These are phyloP conservation scores for Drosophila grimshawi DNA, from an alignment of 1,140 invertebrate genomes.

Conservation along the genomic window DNA sequence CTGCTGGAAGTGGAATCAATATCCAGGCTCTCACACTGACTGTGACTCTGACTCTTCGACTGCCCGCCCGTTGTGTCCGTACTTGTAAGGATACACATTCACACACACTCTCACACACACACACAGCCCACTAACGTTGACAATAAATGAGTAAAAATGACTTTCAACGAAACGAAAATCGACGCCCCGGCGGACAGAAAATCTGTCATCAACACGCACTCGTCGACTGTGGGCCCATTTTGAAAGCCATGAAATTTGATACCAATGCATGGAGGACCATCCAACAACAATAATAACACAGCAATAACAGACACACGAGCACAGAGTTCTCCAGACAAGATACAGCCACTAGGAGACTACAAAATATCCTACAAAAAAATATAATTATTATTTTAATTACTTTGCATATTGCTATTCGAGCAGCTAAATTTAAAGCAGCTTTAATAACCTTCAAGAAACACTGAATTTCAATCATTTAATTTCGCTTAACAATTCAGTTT, in stretches of 20 bases:
- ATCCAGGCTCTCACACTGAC: constrained; percentile 34
- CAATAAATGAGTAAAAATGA: constrained; percentile 83
- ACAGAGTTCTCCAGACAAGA: constrained; percentile 4
- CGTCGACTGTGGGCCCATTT: constrained; percentile 56
- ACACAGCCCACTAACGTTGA: constrained; percentile 67
- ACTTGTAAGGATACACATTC: constrained; percentile 76
- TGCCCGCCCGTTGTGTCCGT: constrained; percentile 67
- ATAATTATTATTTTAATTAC: too few species aligned
- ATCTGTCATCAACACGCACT: constrained; percentile 80
- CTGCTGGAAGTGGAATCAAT: constrained; percentile 72
- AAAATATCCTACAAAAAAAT: constrained; percentile 3
- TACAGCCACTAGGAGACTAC: constrained; percentile 1
- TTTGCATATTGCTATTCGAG: too few species aligned
- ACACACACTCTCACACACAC: constrained; percentile 19
- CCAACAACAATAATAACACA: constrained; percentile 18
- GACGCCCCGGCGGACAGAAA: constrained; percentile 57
- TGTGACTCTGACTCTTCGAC: constrained; percentile 17
- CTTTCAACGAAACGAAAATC: constrained; percentile 78
- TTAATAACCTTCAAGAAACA: background rate
- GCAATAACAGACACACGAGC: background rate
- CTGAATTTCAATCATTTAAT: background rate
- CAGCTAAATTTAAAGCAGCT: background rate
- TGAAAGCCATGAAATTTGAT: constrained; percentile 79
- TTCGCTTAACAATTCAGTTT: too few species aligned
- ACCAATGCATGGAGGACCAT: constrained; percentile 67